Evolutionary conservation across 2,797 vertebrate species (phyloP).

Genomic region (Perodicticus potto): DNA sequence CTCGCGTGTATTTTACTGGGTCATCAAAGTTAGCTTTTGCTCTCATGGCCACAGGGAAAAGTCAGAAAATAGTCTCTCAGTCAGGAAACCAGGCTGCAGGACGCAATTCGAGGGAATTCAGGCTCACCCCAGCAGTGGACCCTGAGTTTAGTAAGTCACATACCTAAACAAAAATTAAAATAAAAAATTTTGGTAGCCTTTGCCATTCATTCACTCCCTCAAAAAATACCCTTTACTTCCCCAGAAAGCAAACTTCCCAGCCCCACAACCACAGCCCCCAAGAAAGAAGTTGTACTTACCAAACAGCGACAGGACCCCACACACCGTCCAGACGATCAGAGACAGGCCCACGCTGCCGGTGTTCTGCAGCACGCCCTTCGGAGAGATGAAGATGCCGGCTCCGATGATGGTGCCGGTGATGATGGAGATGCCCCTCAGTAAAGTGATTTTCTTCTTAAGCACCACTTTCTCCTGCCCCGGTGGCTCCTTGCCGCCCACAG

Average conservation of each 20-base stretch:
- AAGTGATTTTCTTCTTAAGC: constrained; percentile 96
- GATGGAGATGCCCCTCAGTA: constrained; percentile 95
- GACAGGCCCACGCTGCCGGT: constrained; percentile 97
- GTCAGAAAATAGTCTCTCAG: not conserved
- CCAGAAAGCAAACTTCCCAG: not conserved
- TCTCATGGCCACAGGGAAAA: not conserved
- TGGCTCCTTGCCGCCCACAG: constrained; percentile 69
- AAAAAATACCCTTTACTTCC: not conserved
- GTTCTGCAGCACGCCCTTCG: constrained; percentile 95
- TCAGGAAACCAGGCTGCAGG: constrained; percentile 9
- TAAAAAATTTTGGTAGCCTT: not conserved
- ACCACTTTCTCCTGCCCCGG: constrained; percentile 88
- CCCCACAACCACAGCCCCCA: constrained; percentile 35
- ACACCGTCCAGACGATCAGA: constrained; percentile 93
- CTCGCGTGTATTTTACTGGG: not conserved
- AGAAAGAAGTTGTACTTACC: constrained; percentile 91
- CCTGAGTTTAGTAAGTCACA: not conserved
- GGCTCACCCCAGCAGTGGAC: not conserved
- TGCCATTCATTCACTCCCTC: not conserved
- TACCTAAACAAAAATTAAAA: not conserved
- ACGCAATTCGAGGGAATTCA: not conserved
- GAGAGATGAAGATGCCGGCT: constrained; percentile 98
- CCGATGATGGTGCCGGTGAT: constrained; percentile 98
- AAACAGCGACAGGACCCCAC: constrained; percentile 96
- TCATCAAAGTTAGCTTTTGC: constrained; percentile 45